Evolutionary conservation across 1,140 invertebrate species (phyloP).

Genomic region (Zelostemma sp.): DNA sequence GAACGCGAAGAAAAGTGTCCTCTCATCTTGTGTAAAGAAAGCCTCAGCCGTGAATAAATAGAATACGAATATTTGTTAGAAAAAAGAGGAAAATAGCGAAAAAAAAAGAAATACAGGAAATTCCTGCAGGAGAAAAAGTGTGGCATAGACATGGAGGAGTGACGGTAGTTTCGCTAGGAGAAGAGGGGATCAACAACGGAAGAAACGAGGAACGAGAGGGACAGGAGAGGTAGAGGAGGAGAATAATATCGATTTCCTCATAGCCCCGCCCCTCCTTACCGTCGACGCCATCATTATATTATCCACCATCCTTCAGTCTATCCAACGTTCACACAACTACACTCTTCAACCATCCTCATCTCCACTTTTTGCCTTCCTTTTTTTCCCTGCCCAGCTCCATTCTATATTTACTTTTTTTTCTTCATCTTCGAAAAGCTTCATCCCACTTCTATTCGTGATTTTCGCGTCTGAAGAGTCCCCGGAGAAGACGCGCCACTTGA

Average conservation of each 20-base stretch:
- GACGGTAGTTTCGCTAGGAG: constrained; percentile 21
- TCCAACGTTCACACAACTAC: constrained; percentile 54
- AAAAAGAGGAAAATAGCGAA: too few species aligned
- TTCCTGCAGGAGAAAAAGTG: constrained; percentile 23
- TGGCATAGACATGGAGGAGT: constrained; percentile 39
- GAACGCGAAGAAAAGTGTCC: too few species aligned
- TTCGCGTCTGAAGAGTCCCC: constrained; percentile 26
- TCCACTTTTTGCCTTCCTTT: constrained; percentile 10
- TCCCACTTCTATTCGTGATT: constrained; percentile 18
- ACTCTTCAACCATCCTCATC: neutral
- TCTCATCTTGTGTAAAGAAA: too few species aligned
- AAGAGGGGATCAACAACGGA: constrained; percentile 41
- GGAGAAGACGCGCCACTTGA: constrained; percentile 13
- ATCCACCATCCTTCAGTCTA: constrained; percentile 68
- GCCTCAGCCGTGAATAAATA: too few species aligned
- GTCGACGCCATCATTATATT: constrained; percentile 72
- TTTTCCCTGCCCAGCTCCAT: neutral
- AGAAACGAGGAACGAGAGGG: constrained; percentile 53
- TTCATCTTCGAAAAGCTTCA: constrained; percentile 7
- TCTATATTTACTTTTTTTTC: constrained; percentile 14
- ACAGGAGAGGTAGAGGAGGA: constrained; percentile 63
- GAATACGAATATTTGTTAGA: too few species aligned
- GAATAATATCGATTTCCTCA: constrained; percentile 71
- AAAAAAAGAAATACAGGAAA: too few species aligned
- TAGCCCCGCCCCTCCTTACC: constrained; percentile 69